Percentiles rank a stretch among this genome's conserved stretches.
These are phyloP conservation scores for Cantharis lateralis DNA, from an alignment of 2,888 invertebrate genomes.

Conservation along the genomic window DNA sequence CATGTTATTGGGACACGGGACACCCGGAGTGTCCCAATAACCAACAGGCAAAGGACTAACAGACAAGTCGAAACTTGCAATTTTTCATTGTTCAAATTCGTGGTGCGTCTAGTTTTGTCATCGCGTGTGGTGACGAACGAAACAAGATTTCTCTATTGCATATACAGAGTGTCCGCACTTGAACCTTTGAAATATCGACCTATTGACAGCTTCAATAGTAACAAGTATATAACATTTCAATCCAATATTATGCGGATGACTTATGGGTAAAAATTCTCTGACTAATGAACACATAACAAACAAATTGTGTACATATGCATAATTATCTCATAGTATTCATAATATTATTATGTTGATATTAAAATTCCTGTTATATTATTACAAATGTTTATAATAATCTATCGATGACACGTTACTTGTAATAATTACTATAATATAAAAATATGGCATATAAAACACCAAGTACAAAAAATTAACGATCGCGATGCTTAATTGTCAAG, in stretches of 20 bases:
- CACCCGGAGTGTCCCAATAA: too few species aligned
- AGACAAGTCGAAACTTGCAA: constrained; percentile 23
- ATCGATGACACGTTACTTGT: neutral
- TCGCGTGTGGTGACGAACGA: constrained; percentile 1
- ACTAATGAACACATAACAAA: neutral
- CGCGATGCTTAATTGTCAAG: neutral
- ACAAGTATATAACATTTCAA: neutral
- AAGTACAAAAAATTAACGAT: neutral
- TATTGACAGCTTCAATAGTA: neutral
- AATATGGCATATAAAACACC: too few species aligned
- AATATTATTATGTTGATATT: neutral
- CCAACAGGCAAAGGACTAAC: constrained; percentile 15
- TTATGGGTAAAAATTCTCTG: neutral
- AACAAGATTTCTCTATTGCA: neutral
- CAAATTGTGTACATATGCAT: neutral
- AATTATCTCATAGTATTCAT: neutral
- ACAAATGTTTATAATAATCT: too few species aligned
- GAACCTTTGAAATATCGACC: neutral
- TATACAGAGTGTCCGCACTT: neutral
- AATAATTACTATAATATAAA: too few species aligned
- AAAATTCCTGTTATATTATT: neutral
- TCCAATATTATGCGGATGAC: neutral
- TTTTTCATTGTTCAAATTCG: constrained; percentile 15
- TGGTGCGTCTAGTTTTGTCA: constrained; percentile 19
- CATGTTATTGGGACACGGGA: constrained; percentile 12